Base-by-base conservation (phyloP, 2,113 vertebrate species). In the Lamprologus lemairii region DNA sequence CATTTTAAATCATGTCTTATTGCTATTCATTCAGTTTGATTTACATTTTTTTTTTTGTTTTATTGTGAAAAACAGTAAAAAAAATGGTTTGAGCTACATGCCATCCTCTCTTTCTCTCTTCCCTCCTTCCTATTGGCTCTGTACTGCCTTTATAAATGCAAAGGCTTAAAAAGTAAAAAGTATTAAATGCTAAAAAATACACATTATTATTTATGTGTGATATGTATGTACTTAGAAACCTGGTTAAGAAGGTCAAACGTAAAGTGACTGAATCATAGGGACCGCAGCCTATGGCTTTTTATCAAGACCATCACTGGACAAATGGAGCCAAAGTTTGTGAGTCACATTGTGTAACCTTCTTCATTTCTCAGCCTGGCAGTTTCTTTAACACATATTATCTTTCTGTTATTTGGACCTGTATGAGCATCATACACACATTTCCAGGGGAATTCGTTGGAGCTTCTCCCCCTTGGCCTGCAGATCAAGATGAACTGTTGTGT, bases 401-500 rank as follows among this genome's bases (percentile, higher is more conserved):
- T 63, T 92, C 79, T 86, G 33, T 80, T 82, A 86, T 55, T 80
- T 83, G 16, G 17, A 68, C 55, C 60, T 84, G 53, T 16, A 35
- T 88, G 33, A 75, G 37, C 31, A 35, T 89, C 86, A 90, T 84
- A 60, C 73, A 86, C 86, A 87, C 78, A 88, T 89, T 92, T 91
- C 78, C 42, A 58, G 31, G 16, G 65, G 35, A 88, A 89, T 90
- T 88, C 17, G 84, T 92, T 35, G n/a, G 37, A 58, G 54, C 49
- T 19, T 89, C 88, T 83, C 53, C 33, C 31, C 58, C 40, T 11
- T 65, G 23, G 80, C 57, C 10, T 45, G 4, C 81, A 92, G 91
- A 92, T 95, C 91, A 93, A 92, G 93, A 95, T 92, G 87, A 94
- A 94, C 86, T 93, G 89, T 93, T 91, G 82, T 83, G 89, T 88